Evolutionary conservation across 2,888 invertebrate genomes (phyloP), one percentile per base, ranked within the genome.

Genomic region (Drosophila borborema): DNA sequence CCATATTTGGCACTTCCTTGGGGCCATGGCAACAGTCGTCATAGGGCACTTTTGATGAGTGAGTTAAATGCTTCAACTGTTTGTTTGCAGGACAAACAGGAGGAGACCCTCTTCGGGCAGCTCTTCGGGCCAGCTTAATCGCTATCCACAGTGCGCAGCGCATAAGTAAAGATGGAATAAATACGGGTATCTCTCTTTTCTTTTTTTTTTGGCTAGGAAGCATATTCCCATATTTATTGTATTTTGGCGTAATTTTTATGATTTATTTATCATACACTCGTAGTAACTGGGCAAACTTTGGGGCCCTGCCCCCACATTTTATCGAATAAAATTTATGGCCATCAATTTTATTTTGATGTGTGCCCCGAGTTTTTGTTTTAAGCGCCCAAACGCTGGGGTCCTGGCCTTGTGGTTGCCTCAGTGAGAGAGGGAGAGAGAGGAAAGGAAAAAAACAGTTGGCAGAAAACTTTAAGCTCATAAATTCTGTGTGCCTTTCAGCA

Each of bases 271-370:
- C 49, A 62, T 62, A 63, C 12, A 58, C 55, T 56, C 46, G 34
- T 65, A 64, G 63, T 62, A 49, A 28, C 14, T 18, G 36, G 64
- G 38, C 54, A 46, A 76, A 56, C 64, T 36, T 61, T 43, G 8
- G 31, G 41, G 9, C 3, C 3, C 56, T 49, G 46, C 45, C 40
- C 51, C 67, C 62, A 70, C 45, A 43, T 71, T 79, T 79, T 82
- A 77, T 85, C 81, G 48, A 86, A 86, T 83, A 86, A 72, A 81
- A 86, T 83, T 89, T 83, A 89, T 80, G 81, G 62, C 72, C 79
- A 74, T 82, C 80, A 80, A 73, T 83, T 79, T 82, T 70, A 66
- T 71, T 72, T 64, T 65, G 70, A 73, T 73, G 69, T 69, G 28
- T 72, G 82, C 64, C 68, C 64, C 65, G 74, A 82, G 65, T 68